Evolutionary conservation across 2,888 invertebrate species (phyloP).

Genomic region (Sipha maydis): DNA sequence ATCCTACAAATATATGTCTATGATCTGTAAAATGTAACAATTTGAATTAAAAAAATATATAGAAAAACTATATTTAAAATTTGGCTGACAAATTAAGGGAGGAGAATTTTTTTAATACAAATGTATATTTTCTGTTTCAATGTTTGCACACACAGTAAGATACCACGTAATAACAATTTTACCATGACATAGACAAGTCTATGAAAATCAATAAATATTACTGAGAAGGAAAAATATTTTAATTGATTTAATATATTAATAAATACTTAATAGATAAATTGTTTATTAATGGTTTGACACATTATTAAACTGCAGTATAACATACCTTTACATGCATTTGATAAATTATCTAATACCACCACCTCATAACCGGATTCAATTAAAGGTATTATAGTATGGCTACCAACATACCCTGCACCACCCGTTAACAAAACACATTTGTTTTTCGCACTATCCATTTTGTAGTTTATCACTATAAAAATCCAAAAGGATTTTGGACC

Average conservation of each 20-base stretch:
- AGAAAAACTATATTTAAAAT: neutral
- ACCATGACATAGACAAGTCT: no score
- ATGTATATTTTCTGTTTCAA: no score
- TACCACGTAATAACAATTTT: no score
- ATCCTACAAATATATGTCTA: neutral
- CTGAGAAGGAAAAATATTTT: neutral
- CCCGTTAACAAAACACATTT: constrained; percentile 73
- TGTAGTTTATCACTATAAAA: neutral
- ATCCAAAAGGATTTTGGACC: neutral
- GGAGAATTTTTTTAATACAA: neutral
- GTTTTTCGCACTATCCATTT: constrained; percentile 44
- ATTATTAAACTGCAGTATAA: constrained; percentile 28
- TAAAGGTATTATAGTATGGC: constrained; percentile 87
- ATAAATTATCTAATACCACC: constrained; percentile 87
- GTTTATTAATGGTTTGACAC: neutral
- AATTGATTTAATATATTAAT: neutral
- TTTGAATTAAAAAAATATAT: neutral
- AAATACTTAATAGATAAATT: neutral
- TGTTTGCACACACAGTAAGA: no score
- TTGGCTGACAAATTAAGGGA: neutral
- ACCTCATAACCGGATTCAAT: constrained; percentile 80
- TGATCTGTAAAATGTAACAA: neutral
- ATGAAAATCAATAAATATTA: constrained; percentile 3
- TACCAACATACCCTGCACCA: constrained; percentile 95
- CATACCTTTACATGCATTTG: constrained; percentile 80